Base-by-base conservation (phyloP, 2,113 vertebrate genomes). In the Illadopsis cleaveri region DNA sequence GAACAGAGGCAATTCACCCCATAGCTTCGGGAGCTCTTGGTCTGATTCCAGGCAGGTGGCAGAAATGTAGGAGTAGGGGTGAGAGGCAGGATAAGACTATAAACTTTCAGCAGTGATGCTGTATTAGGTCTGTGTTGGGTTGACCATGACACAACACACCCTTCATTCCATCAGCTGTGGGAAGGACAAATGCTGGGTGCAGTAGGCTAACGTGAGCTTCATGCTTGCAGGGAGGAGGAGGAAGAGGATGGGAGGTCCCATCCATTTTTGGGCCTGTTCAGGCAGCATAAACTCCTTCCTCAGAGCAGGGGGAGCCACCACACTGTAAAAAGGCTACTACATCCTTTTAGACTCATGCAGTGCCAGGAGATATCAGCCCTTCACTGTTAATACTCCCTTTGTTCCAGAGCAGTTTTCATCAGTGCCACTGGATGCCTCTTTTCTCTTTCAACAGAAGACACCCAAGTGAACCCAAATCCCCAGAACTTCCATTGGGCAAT, bases 371-470 rank as follows among this genome's bases (percentile, higher is more conserved):
- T 51, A 69, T 71, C 60, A 96, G 60, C 45, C 27, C 56, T 90
- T 84, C 51, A 57, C 51, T 71, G 37, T 81, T 86, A 83, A 71
- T 77, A 47, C 27, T 82, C 35, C 42, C 44, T 80, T 69, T 95
- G 66, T 83, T 95, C 40, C 65, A 89, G 48, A 78, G 60, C 56
- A 86, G 69, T 90, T 96, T 86, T 88, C 25, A 1, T 78, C 93
- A 89, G 56, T 68, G 56, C 37, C 31, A 33, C 57, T 71, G 79
- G 47, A 80, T 82, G 38, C 40, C 42, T 93, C 37, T 66, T 66
- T 70, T 77, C 40, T 93, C 60, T 95, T 95, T 87, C 84, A 95
- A 93, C 66, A 66, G 62, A 81, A 81, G 42, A 81, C 17, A 84
- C 22, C 37, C 30, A 78, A 61, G 64, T 90, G 79, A 86, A 79